phyloP scores from a whole-genome alignment of 2,797 vertebrate species.

The Cuniculus paca region DNA sequence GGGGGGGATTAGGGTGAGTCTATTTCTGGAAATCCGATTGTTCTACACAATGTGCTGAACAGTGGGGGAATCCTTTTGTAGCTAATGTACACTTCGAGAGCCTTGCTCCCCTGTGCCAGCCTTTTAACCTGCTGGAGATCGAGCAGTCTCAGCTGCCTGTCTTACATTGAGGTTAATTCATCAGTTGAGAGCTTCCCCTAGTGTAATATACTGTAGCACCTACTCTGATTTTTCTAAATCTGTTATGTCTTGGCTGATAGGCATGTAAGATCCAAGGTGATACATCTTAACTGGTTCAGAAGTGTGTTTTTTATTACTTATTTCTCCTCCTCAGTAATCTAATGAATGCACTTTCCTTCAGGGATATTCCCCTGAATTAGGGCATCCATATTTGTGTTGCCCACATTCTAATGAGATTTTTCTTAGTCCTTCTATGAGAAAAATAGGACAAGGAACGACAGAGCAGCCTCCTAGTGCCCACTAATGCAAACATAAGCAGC shows the following conservation, averaged over 20 bases:
- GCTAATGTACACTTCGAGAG: conserved; percentile 41
- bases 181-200: neutral
- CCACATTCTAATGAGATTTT: neutral
- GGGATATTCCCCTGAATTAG: conserved; percentile 20
- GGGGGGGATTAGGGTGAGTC: conserved; percentile 41
- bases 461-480: neutral
- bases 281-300: neutral
- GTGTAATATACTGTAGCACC: neutral
- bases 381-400: neutral
- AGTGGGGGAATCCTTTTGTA: conserved; percentile 72
- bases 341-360: neutral
- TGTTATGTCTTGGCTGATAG: neutral
- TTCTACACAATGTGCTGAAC: conserved; percentile 66
- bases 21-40: conserved; percentile 78
- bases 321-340: neutral
- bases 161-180: neutral
- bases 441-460: neutral
- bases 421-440: conserved; percentile 41
- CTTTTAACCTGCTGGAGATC: conserved; percentile 64
- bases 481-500: neutral
- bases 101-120: neutral
- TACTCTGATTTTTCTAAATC: conserved; percentile 52
- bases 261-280: neutral
- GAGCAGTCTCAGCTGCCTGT: conserved; percentile 13
- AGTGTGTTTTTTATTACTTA: conserved; percentile 1